These are phyloP conservation scores for Grus americana DNA, from an alignment of 2,113 vertebrate species.

Conservation along the genomic window DNA sequence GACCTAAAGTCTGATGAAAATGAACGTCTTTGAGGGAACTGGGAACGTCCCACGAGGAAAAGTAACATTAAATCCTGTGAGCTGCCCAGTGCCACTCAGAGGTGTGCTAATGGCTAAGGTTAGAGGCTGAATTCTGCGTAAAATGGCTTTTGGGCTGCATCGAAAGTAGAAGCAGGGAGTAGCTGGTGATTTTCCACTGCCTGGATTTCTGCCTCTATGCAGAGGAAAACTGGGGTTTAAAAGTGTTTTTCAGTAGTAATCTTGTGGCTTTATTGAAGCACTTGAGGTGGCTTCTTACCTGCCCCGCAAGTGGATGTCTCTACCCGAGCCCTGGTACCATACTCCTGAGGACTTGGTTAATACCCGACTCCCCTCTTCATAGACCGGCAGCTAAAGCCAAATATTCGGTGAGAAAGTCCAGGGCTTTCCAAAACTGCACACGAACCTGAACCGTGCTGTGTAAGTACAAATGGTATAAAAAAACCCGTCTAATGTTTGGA, in stretches of 20 bases:
- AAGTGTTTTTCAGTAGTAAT: not conserved
- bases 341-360: not conserved
- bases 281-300: not conserved
- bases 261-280: not conserved
- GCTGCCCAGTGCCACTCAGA: not conserved
- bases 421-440: not conserved
- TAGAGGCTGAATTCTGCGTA: not conserved
- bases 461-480: not conserved
- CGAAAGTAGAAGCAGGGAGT: not conserved
- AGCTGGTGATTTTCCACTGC: not conserved
- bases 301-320: not conserved
- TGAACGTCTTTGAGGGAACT: not conserved
- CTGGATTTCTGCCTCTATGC: not conserved
- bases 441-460: not conserved
- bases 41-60: not conserved
- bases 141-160: not conserved
- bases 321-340: not conserved
- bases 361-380: not conserved
- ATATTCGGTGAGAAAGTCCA: not conserved
- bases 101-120: not conserved
- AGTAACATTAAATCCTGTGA: not conserved
- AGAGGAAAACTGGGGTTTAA: not conserved
- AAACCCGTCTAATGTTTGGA: not conserved
- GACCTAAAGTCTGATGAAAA: not conserved
- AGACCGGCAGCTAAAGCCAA: not conserved